Base-by-base conservation (phyloP, 2,113 vertebrate species). In the Apeltes quadracus region DNA sequence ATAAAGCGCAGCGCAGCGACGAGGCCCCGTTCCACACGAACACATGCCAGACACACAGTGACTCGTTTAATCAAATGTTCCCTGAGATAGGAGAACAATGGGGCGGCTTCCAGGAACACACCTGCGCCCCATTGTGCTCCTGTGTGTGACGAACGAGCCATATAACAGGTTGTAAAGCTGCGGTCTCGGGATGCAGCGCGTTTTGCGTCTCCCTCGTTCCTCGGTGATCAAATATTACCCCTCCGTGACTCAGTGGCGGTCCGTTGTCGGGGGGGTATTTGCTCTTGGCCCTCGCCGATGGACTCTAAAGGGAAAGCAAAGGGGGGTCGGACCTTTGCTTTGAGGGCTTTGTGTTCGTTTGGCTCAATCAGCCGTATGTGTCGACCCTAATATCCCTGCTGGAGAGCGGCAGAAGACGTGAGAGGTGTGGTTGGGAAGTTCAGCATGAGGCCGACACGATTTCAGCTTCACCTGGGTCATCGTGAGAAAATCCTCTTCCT, bases 31-130 rank as follows among this genome's bases (percentile, higher is more conserved):
- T 44, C n/a, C 14, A 34, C 3, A 16, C 18, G 51, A 55, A 34
- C 48, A 39, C 16, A 7, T 20, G 34, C 7, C 32, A n/a, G 13
- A 55, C n/a, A 23, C 38, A 76, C n/a, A 13, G 22, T 48, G 41
- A n/a, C 38, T 14, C 3, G 50, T 61, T 72, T 50, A 71, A 73
- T 75, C 55, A 83, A 75, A 75, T 14, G 29, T 46, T 46, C 43
- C 23, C 18, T 16, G 14, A 68, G 79, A 76, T 83, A 77, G 72
- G 65, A 57, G 39, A 78, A 79, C 44, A 78, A 59, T 82, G 48
- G 20, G 5, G 43, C 1, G 27, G 50, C 18, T 62, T 32, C n/a
- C 10, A 44, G 20, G 14, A 75, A 75, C 73, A 73, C 67, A 70
- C 66, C 59, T 87, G 57, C 72, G 72, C 51, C 29, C 59, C 62